phyloP scores from a whole-genome alignment of 2,113 vertebrate species.

The Talpa occidentalis region DNA sequence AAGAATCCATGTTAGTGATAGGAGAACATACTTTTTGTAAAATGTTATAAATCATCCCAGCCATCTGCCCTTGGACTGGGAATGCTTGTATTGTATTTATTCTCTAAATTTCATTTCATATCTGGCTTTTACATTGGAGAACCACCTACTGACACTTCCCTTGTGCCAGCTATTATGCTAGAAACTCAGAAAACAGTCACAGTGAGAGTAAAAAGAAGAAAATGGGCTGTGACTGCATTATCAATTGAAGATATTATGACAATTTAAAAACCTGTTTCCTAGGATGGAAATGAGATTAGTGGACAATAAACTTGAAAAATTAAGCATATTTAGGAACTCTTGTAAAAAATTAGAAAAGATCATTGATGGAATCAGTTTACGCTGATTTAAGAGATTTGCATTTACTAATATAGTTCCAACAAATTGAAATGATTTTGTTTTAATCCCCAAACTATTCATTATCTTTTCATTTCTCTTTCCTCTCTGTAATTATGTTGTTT shows the following conservation, averaged over 20 bases:
- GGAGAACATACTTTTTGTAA: background rate
- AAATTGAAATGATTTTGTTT: background rate
- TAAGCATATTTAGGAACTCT: slow-evolving; percentile 21
- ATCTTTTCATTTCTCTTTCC: background rate
- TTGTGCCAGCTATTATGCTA: background rate
- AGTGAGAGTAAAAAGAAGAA: slow-evolving; percentile 6
- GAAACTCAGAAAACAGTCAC: slow-evolving; percentile 27
- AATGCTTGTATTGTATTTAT: slow-evolving; percentile 27
- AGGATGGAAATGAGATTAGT: background rate
- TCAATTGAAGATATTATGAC: background rate
- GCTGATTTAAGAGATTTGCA: slow-evolving; percentile 10
- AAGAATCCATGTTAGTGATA: background rate
- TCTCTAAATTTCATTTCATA: background rate
- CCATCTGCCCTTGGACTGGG: background rate
- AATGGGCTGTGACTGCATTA: background rate
- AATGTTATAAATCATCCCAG: background rate
- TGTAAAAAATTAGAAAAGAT: background rate
- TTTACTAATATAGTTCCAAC: slow-evolving; percentile 16
- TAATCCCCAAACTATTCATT: background rate
- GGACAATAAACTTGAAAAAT: background rate
- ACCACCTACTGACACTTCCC: background rate
- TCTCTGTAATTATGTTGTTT: background rate
- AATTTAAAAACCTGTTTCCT: slow-evolving; percentile 16
- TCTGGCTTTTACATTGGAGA: slow-evolving; percentile 20
- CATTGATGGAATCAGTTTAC: background rate